A percentile compares a stretch with the other conserved stretches of the same genome.
These are phyloP conservation scores for Paguma larvata DNA, from an alignment of 2,797 vertebrate species.

Conservation along the genomic window DNA sequence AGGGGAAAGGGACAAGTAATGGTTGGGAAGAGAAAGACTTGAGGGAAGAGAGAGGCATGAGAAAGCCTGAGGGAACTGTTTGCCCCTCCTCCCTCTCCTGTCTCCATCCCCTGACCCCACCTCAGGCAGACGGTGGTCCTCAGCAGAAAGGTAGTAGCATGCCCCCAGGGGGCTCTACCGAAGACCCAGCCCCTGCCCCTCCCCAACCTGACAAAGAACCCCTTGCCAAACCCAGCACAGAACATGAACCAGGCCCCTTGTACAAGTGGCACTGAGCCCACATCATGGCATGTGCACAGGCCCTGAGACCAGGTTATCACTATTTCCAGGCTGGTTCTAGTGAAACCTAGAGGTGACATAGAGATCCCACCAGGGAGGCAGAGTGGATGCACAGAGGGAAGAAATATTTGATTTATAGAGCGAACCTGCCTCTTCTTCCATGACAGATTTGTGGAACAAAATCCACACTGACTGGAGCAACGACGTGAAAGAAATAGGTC, in stretches of 20 bases:
- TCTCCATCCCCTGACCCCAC: rapidly evolving
- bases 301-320: not conserved
- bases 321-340: not conserved
- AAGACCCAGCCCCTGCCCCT: not conserved
- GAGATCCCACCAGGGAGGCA: not conserved
- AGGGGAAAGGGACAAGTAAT: not conserved
- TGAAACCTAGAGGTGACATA: not conserved
- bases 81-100: not conserved
- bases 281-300: too few relatives aligned
- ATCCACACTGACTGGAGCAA: not conserved
- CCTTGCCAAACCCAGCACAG: not conserved
- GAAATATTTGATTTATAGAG: not conserved
- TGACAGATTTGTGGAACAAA: not conserved
- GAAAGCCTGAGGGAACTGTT: not conserved
- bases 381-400: not conserved
- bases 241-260: not conserved
- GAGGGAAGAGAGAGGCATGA: not conserved
- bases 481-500: not conserved
- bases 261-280: not conserved
- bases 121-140: not conserved
- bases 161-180: not conserved
- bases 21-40: not conserved
- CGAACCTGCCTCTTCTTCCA: not conserved
- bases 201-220: not conserved
- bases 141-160: rapidly evolving